These are phyloP conservation scores for Cyaniris semiargus DNA, from an alignment of 2,888 invertebrate genomes.

Conservation along the genomic window DNA sequence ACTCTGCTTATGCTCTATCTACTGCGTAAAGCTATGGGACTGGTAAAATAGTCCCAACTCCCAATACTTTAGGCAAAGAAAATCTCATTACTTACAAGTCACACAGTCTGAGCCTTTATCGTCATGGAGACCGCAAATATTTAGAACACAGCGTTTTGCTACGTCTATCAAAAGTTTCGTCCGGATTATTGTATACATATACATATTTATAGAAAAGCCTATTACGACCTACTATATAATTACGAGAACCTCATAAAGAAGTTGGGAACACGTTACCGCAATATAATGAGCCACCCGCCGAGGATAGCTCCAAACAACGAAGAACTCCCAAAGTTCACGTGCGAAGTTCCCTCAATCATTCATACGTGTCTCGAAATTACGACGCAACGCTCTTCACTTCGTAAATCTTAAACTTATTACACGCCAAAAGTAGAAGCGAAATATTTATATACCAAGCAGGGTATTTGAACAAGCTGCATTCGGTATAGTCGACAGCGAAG, in stretches of 20 bases:
- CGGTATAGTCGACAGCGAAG: too few species aligned
- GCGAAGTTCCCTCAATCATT: neutral
- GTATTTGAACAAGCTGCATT: too few species aligned
- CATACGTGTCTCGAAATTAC: conserved; percentile 1
- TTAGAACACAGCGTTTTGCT: too few species aligned
- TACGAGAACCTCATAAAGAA: neutral
- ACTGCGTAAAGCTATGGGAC: too few species aligned
- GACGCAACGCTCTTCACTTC: neutral
- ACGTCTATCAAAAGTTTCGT: too few species aligned
- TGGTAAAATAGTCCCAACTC: too few species aligned
- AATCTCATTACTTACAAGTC: too few species aligned
- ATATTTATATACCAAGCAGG: neutral
- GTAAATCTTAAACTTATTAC: conserved; percentile 12
- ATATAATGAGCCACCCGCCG: conserved; percentile 1
- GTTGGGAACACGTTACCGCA: neutral
- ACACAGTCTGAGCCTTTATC: too few species aligned
- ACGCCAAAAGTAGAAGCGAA: neutral
- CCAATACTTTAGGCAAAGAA: too few species aligned
- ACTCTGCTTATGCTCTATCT: too few species aligned
- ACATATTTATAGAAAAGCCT: neutral
- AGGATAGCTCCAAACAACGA: neutral
- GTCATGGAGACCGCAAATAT: too few species aligned
- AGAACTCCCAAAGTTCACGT: neutral
- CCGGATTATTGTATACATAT: too few species aligned
- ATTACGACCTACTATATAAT: neutral